These are phyloP conservation scores for Dynastes tityus DNA, from an alignment of 2,888 invertebrate species.

Conservation along the genomic window DNA sequence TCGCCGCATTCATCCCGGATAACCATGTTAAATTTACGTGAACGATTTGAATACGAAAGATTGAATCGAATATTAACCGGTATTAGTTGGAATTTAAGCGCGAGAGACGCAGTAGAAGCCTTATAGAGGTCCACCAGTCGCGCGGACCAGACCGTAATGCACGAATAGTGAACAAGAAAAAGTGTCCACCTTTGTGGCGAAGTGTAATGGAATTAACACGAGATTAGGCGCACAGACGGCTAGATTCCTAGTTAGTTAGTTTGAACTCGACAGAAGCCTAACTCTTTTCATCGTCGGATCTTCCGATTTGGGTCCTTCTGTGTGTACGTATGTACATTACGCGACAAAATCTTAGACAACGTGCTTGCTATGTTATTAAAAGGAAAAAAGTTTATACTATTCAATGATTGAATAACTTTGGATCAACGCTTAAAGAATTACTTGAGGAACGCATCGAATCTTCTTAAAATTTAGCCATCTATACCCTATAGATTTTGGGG, in stretches of 20 bases:
- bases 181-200: constrained; percentile 42
- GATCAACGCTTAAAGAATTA: too few species aligned
- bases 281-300: constrained; percentile 37
- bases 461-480: too few species aligned
- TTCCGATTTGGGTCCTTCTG: constrained; percentile 12
- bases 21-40: constrained; percentile 50
- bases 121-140: too few species aligned
- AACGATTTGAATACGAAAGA: constrained; percentile 47
- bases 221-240: constrained; percentile 46
- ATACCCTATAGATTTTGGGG: too few species aligned
- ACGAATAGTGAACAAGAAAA: constrained; percentile 48
- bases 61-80: constrained; percentile 43
- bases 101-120: not conserved
- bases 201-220: constrained; percentile 45
- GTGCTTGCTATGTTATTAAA: too few species aligned
- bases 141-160: constrained; percentile 34
- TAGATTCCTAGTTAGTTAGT: constrained; percentile 47
- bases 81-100: constrained; percentile 47
- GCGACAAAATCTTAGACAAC: too few species aligned
- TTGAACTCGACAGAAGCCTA: constrained; percentile 42
- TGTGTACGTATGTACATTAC: not conserved
- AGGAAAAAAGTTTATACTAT: too few species aligned
- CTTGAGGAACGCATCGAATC: too few species aligned
- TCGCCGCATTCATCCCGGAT: constrained; percentile 41
- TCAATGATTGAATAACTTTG: too few species aligned